Percentiles rank a stretch among this genome's conserved stretches.
Evolutionary conservation across 2,888 invertebrate genomes (phyloP).

Genomic region (Melanchra persicariae): DNA sequence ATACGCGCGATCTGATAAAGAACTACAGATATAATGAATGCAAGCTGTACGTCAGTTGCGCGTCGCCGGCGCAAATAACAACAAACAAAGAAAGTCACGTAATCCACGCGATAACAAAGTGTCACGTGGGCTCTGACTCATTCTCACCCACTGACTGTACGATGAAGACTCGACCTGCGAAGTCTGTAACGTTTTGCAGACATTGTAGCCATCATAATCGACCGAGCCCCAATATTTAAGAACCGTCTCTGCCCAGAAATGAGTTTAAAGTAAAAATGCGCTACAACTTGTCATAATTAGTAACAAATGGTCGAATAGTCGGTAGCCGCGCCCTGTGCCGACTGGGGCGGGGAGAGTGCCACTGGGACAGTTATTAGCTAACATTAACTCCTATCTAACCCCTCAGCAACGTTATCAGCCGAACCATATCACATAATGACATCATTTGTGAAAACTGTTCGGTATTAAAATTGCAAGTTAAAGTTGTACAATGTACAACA

Average conservation of each 20-base stretch:
- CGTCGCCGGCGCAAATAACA: slow-evolving; percentile 18
- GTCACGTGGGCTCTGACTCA: slow-evolving; percentile 34
- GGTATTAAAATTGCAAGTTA: not conserved
- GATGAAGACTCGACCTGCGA: not conserved
- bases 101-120: slow-evolving; percentile 31
- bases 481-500: slow-evolving; percentile 11
- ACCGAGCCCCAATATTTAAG: not conserved
- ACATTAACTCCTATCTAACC: not conserved
- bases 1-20: not conserved
- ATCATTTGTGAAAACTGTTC: not conserved
- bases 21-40: not conserved
- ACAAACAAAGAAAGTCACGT: slow-evolving; percentile 35
- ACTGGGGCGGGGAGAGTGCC: not conserved
- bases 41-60: slow-evolving; percentile 3
- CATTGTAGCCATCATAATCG: slow-evolving; percentile 4
- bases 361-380: slow-evolving; percentile 6
- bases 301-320: not conserved
- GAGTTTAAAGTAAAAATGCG: not conserved
- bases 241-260: not conserved
- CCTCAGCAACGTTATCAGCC: not conserved
- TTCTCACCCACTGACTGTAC: not conserved
- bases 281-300: not conserved
- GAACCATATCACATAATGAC: not conserved
- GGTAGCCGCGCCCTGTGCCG: not conserved
- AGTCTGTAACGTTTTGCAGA: not conserved